Evolutionary conservation across 2,888 invertebrate genomes (phyloP), one percentile per base, ranked within the genome.

Genomic region (Dasypolia templi): DNA sequence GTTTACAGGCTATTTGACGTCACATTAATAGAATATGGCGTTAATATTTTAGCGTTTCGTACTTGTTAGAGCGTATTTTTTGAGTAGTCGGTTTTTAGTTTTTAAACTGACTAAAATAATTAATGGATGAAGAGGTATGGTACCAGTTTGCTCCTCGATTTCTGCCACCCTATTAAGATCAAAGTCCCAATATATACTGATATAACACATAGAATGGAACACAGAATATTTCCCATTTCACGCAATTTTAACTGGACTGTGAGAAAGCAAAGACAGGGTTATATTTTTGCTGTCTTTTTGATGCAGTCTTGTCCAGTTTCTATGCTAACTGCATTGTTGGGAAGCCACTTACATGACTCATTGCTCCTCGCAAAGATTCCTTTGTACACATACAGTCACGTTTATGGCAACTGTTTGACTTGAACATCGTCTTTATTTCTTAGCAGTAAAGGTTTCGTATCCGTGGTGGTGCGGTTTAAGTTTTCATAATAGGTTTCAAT

Each of bases 331-430:
- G 69, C 55, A 83, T 81, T 78, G 66, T 73, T 67, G 55, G 49
- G 49, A 82, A 55, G 66, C 69, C 79, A 70, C 59, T 56, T n/a
- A 42, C 58, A 67, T 81, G 81, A 81, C 17, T 83, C 81, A 83
- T 44, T 29, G 59, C 53, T 59, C 35, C 7, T 70, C n/a, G 58
- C 39, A 65, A 69, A 42, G 14, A 42, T 55, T 44, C 66, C 69
- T 63, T 82, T 77, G 56, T 72, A 46, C 49, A 42, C 22, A 35
- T 70, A 70, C 26, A 26, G 44, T 70, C 26, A 29, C 26, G 35
- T 65, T 17, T 1, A 17, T 22, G 12, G 26, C 14, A 42, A 17
- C 12, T 19, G n/a, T 32, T 53, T 51, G 3, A 66, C 26, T 39
- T 51, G 29, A 22, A 19, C n/a, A n/a, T n/a, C n/a, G 35, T n/a